Evolutionary conservation across 2,113 vertebrate species (phyloP).

Genomic region (Mastomys natalensis): DNA sequence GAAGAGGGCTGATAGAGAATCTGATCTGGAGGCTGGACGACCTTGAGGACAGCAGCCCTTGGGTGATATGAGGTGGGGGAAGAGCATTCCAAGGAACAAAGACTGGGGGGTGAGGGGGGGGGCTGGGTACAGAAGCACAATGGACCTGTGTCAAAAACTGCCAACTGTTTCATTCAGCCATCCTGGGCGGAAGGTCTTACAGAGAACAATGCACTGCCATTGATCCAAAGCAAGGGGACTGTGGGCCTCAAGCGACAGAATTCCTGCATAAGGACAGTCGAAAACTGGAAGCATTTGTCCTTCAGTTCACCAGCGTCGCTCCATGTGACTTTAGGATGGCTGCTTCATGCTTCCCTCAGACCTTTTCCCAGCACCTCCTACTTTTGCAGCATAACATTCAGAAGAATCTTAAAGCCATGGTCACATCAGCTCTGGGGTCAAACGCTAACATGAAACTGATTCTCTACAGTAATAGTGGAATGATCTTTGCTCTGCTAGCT

Average conservation of each 20-base stretch:
- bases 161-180: background rate
- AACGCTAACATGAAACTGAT: background rate
- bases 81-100: background rate
- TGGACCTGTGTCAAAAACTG: background rate
- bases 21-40: background rate
- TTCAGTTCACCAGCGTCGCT: background rate
- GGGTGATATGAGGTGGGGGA: background rate
- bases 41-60: background rate
- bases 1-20: rapidly evolving
- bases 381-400: background rate
- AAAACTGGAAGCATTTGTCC: background rate
- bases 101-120: too few species aligned
- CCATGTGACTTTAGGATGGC: background rate
- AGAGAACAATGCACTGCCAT: background rate
- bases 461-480: background rate
- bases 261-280: background rate
- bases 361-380: background rate
- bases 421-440: background rate
- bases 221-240: background rate
- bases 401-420: background rate
- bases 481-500: background rate
- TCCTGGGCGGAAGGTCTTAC: rapidly evolving
- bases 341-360: background rate
- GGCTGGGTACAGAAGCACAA: background rate
- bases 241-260: background rate